Conservation (phyloP, 2,113 vertebrate genomes). For the Chauna torquata region DNA sequence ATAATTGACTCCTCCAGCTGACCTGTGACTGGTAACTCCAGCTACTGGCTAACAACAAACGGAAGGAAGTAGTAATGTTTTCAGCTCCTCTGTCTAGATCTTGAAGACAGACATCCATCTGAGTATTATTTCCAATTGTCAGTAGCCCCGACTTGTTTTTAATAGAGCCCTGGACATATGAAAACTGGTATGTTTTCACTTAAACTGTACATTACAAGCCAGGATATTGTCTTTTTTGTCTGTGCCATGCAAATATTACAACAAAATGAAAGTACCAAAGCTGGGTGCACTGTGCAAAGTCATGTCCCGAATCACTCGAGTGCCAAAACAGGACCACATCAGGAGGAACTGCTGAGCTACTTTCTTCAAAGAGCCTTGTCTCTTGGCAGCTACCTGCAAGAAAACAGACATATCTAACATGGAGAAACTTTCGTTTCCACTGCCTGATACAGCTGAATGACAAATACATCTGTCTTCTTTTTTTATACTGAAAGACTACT, state of each 20-base stretch:
- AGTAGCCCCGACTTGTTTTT: not conserved
- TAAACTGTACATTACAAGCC: not conserved
- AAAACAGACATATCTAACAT: conserved; percentile 35
- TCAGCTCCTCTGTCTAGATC: not conserved
- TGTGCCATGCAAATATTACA: not conserved
- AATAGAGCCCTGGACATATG: not conserved
- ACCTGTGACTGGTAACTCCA: not conserved
- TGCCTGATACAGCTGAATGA: not conserved
- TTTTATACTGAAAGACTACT: not conserved
- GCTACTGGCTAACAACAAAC: not conserved
- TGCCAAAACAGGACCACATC: conserved; percentile 99
- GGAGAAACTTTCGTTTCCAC: not conserved
- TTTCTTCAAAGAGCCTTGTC: conserved; percentile 93
- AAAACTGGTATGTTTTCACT: not conserved
- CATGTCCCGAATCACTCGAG: conserved; percentile 98
- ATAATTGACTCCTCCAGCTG: not conserved
- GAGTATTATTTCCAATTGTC: not conserved
- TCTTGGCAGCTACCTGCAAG: conserved; percentile 93
- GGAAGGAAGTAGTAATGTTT: not conserved
- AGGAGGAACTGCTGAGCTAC: conserved; percentile 97
- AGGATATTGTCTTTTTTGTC: not conserved
- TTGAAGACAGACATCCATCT: not conserved
- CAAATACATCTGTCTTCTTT: not conserved
- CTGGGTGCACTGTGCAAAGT: conserved; percentile 98
- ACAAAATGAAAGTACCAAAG: conserved; percentile 86